A percentile compares a stretch with the other conserved stretches of the same genome.
Evolutionary conservation across 2,797 vertebrate genomes (phyloP).

Genomic region (Ptychadena robeensis): DNA sequence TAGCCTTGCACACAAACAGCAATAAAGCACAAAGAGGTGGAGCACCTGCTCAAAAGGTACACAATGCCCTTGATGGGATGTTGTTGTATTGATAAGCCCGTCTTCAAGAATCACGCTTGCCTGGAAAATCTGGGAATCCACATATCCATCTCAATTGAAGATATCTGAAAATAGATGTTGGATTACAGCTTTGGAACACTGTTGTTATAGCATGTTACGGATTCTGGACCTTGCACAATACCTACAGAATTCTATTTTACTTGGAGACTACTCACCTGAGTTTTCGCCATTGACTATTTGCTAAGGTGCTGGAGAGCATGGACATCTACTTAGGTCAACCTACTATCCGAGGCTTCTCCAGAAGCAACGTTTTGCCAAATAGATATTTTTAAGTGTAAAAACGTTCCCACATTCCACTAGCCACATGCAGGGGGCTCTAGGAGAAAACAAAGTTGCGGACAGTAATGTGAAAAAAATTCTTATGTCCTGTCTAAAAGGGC

Average conservation of each 20-base stretch:
- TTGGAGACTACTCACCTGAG: background rate
- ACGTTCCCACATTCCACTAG: constrained; percentile 64
- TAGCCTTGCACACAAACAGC: constrained; percentile 63
- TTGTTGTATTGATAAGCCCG: background rate
- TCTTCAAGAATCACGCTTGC: constrained; percentile 4
- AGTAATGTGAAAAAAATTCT: constrained; percentile 77
- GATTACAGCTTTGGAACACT: background rate
- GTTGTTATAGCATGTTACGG: background rate
- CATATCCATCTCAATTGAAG: background rate
- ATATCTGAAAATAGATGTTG: background rate
- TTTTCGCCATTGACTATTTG: background rate
- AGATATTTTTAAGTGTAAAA: constrained; percentile 47
- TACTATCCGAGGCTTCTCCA: background rate
- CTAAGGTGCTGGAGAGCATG: constrained; percentile 8
- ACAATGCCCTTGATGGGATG: constrained; percentile 35
- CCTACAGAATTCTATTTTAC: background rate
- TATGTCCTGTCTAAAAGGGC: constrained; percentile 98
- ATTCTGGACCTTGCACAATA: background rate
- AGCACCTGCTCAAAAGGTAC: constrained; percentile 1
- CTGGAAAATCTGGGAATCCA: background rate
- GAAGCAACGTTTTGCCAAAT: constrained; percentile 33
- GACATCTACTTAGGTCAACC: background rate
- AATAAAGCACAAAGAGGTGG: constrained; percentile 63
- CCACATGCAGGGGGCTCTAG: constrained; percentile 77
- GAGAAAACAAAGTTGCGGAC: constrained; percentile 72